Base-by-base conservation (phyloP, 1,140 invertebrate species). In the Eumeta japonica region DNA sequence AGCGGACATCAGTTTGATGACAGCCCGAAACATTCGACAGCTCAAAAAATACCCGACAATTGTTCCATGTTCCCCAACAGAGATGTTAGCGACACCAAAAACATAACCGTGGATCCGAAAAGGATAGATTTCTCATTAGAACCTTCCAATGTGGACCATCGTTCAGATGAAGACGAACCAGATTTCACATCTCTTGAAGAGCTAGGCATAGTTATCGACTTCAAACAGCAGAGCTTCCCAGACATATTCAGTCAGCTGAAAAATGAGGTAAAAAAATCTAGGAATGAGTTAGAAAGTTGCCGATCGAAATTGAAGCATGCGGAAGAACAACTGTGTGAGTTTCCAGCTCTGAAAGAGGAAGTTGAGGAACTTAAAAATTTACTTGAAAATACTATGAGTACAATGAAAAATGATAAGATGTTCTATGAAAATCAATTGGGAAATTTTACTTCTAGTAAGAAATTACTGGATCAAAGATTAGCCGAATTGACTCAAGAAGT, bases 391-490 rank as follows among this genome's bases (percentile, higher is more conserved):
- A 79, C 74, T 1, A 66, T 80, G 43, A 70, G 76, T 3, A 75
- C 76, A 0, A 64, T 82, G 52, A 64, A 75, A 12, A 74, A 73
- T 5, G 80, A 82, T 45, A 81, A 81, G 39, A 64, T 75, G 19
- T 82, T 79, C 37, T 83, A 81, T 40, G 77, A 79, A 43, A 75
- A 71, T 37, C 79, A 82, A 39, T 60, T 81, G 15, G 78, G 81
- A 33, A 64, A 72, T 31, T 67, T 76, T 19, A 65, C 70, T 1
- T 71, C 62, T 3, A 78, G 75, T 13, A 82, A 84, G 31, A 73
- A 64, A 28, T 67, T 79, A 32, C 66, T 84, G 16, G 74, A 79
- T 40, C 65, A 80, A 31, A 78, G 82, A 54, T 43, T 84, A 5
- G 54, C 73, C 10, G 76, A 82, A 48, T 58, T 81, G 9, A 79